Base-by-base conservation (phyloP, 64 coral and sea anemone species). In the Acropora tenuis region DNA sequence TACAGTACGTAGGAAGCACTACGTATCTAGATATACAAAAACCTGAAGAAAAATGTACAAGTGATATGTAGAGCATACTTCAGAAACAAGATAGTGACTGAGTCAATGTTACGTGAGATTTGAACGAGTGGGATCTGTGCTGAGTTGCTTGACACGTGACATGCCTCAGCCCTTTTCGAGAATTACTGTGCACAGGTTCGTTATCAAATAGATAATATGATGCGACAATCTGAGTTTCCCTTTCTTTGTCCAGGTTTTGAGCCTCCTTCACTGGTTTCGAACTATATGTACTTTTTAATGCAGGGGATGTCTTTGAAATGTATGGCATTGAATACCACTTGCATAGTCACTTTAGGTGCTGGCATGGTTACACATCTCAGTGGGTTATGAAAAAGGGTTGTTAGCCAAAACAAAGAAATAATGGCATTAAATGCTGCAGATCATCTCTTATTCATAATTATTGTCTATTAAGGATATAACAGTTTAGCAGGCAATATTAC, bases 251-350 rank as follows among this genome's bases (percentile, higher is more conserved):
- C 71, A 74, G n/a, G 7, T 74, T 74, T 43, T 43, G 71, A 74
- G 19, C 11, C 19, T 74, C 71, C 41, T 74, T 74, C 42, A 30
- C 71, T 74, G 71, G 71, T 74, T 74, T 74, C n/a, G 10, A 41
- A 41, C 71, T 10, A 74, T 74, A 30, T 30, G 30, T 30, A 83
- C 3, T 83, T 83, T 61, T 83, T 83, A 12, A 83, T 60, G 58
- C 58, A 83, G 13, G 80, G 65, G 15, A 83, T 41, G 15, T 85
- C 82, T 68, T 85, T 85, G 45, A 85, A 85, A 6, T 18, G 10
- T 68, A 85, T 59, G 20, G 45, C 82, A 85, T 85, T 85, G 41
- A 85, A 85, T 12, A 61, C 82, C 44, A 85, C 82, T 66, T 85
- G 68, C 43, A 86, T 48, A 46, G 74, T 86, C 44, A 86, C 42